Percentiles rank a stretch among this genome's conserved stretches.
Conservation (phyloP, 2,888 invertebrate species). For the Drosophila rubida region DNA sequence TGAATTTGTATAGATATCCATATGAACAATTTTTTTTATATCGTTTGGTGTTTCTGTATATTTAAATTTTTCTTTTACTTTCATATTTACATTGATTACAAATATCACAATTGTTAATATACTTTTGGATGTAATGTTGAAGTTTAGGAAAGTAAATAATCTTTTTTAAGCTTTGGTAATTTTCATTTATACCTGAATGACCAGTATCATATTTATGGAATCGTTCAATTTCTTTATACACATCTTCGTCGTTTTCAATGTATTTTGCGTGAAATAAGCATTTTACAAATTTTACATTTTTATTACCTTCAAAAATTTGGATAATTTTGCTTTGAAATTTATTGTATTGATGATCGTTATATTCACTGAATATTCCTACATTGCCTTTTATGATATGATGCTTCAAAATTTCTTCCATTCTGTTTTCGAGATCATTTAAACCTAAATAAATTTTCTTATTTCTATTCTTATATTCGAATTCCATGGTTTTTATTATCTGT, state of each 20-base stretch:
- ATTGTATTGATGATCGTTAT: constrained; percentile 28
- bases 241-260: constrained; percentile 28
- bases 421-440: constrained; percentile 26
- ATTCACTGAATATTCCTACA: constrained; percentile 29
- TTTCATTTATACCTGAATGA: constrained; percentile 34
- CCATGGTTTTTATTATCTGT: constrained; percentile 33
- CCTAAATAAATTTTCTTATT: constrained; percentile 33
- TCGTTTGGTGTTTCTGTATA: constrained; percentile 32
- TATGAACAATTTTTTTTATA: constrained; percentile 21
- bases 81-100: constrained; percentile 36
- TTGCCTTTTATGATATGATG: constrained; percentile 19
- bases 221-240: constrained; percentile 33
- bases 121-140: constrained; percentile 33
- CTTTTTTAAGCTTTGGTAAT: constrained; percentile 32
- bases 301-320: constrained; percentile 17
- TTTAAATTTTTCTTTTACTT: constrained; percentile 36
- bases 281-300: constrained; percentile 24
- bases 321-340: constrained; percentile 27
- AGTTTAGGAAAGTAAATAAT: constrained; percentile 43
- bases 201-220: constrained; percentile 35
- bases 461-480: constrained; percentile 31
- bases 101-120: constrained; percentile 39
- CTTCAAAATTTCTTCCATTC: constrained; percentile 17
- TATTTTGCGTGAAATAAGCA: constrained; percentile 40
- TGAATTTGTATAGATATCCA: constrained; percentile 20